Base-by-base conservation (phyloP, 2,113 vertebrate genomes). In the Xenus cinereus region DNA sequence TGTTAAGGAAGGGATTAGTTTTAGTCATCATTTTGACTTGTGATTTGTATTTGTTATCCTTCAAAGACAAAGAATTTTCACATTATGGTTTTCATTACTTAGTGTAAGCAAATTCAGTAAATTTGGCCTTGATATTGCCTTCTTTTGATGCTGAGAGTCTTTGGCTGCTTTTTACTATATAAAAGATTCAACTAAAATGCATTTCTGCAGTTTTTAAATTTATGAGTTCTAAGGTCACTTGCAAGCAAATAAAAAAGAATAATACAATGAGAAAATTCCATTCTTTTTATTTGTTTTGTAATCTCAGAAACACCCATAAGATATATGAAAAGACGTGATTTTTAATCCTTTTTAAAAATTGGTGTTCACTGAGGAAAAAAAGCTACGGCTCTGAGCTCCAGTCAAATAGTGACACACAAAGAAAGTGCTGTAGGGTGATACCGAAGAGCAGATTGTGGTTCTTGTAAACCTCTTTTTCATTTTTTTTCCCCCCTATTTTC, bases 1-100 rank as follows among this genome's bases (percentile, higher is more conserved):
- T 6, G 7, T 66, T 88, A 84, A 50, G 51, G 60, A 63, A 87
- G 28, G 37, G 18, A 26, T 84, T 78, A 15, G 19, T 80, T 90
- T 86, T 43, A 87, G 50, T 78, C 89, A 35, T 54, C 15, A 50
- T 92, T 92, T 74, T 77, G 32, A 72, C 73, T 90, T 94, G 56
- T 68, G 73, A 69, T 89, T 95, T 93, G 12, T 92, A 63, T 93
- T 91, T 95, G 15, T 68, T 93, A 85, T 46, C 46, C 62, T 84
- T 94, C 79, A 86, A 92, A 92, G 89, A 87, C 24, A 67, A 94
- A 91, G 45, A 82, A 63, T 77, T 89, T 95, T 84, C 53, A 64
- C 50, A 28, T 82, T 23, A 84, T 88, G 66, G 18, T 93, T 93
- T 96, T 96, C 48, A 76, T 95, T 95, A 93, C 45, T 90, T 69